A percentile compares a stretch with the other conserved stretches of the same genome.
Evolutionary conservation across 2,797 vertebrate genomes (phyloP).

Genomic region (Sitta carolinensis): DNA sequence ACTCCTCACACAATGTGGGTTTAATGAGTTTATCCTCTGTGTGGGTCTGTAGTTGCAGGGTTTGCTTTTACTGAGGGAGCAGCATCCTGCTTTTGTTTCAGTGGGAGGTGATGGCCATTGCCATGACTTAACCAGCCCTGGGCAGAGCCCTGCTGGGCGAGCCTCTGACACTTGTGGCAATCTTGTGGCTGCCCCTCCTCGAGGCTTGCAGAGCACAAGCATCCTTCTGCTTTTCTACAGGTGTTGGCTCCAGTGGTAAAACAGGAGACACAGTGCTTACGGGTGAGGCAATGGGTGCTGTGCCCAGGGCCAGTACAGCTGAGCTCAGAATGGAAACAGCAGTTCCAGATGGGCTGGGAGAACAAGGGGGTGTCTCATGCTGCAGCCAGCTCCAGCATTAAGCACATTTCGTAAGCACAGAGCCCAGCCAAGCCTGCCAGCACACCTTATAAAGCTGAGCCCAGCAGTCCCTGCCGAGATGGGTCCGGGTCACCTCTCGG

Average conservation of each 20-base stretch:
- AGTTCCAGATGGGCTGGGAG: constrained; percentile 11
- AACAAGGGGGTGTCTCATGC: constrained; percentile 86
- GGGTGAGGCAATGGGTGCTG: not conserved
- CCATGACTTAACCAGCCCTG: not conserved
- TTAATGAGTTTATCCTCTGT: not conserved
- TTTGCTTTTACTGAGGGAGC: not conserved
- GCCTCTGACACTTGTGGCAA: not conserved
- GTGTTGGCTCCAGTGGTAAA: not conserved
- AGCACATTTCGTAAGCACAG: constrained; percentile 74
- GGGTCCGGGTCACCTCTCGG: not conserved
- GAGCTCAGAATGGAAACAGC: constrained; percentile 15
- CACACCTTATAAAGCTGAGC: constrained; percentile 72
- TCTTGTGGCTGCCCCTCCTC: not conserved
- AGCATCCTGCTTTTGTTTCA: not conserved
- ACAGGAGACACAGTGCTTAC: fast-evolving
- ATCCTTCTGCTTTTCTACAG: not conserved
- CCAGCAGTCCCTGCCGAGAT: constrained; percentile 72
- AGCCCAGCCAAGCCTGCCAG: constrained; percentile 74
- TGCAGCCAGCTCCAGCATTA: constrained; percentile 69
- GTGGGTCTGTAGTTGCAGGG: not conserved
- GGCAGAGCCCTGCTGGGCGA: not conserved
- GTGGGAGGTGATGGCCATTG: not conserved
- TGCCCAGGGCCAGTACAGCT: not conserved
- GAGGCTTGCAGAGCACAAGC: not conserved
- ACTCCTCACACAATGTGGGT: not conserved